A percentile compares a stretch with the other conserved stretches of the same genome.
These are phyloP conservation scores for Apotomis betuletana DNA, from an alignment of 2,888 invertebrate species.

Conservation along the genomic window DNA sequence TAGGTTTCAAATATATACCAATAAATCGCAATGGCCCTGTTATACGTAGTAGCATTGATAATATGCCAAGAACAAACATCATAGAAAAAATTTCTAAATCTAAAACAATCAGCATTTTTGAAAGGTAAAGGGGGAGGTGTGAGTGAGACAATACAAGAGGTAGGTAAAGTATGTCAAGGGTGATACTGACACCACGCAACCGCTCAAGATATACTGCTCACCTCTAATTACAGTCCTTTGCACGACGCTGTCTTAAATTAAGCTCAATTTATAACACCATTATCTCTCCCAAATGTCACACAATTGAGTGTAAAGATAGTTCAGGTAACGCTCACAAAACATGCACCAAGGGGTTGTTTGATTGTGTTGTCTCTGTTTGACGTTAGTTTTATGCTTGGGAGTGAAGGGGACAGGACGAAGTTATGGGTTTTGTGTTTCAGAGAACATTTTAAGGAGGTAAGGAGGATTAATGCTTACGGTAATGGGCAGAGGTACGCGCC, in stretches of 20 bases:
- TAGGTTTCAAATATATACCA: too few relatives aligned
- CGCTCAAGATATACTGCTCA: not conserved
- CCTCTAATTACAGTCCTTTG: not conserved
- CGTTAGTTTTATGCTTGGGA: not conserved
- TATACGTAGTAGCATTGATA: too few relatives aligned
- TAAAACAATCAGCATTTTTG: too few relatives aligned
- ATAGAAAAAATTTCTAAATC: too few relatives aligned
- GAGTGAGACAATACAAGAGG: not conserved
- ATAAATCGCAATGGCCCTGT: too few relatives aligned
- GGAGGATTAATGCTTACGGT: not conserved
- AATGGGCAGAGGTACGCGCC: not conserved
- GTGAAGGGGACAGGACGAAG: not conserved
- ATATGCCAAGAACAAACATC: too few relatives aligned
- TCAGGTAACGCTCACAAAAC: not conserved
- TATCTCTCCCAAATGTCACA: not conserved
- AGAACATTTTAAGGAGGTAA: not conserved
- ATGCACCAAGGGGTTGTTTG: too few relatives aligned
- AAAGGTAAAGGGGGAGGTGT: not conserved
- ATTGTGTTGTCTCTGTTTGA: not conserved
- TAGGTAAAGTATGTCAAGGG: not conserved
- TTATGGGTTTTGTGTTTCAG: not conserved
- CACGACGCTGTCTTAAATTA: constrained; percentile 11
- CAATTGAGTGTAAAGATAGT: not conserved
- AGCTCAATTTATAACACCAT: constrained; percentile 11
- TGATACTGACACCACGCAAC: not conserved